phyloP scores from a whole-genome alignment of 2,113 vertebrate genomes.

The Mastomys natalensis region DNA sequence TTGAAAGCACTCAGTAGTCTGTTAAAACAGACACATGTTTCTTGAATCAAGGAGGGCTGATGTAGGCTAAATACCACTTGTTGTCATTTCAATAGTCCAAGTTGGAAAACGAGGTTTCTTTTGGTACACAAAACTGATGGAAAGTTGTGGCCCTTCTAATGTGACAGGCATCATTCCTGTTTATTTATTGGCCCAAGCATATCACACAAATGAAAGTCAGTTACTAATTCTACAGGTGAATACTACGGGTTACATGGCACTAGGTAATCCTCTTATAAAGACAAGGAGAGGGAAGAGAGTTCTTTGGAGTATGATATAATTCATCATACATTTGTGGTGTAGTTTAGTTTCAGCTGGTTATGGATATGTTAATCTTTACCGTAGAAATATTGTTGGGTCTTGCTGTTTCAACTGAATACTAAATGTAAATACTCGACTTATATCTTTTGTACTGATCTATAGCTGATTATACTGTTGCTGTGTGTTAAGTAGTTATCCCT shows the following conservation, averaged over 20 bases:
- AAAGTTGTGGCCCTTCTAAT: neutral
- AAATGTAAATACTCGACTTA: neutral
- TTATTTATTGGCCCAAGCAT: neutral
- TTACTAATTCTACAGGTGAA: neutral
- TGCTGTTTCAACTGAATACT: neutral
- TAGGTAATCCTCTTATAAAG: neutral
- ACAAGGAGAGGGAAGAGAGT: neutral
- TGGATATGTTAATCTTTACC: neutral
- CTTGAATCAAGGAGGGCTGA: neutral
- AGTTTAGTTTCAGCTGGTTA: neutral
- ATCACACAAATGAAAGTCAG: neutral
- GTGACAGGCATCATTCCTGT: neutral
- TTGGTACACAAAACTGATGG: neutral
- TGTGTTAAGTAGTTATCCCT: neutral
- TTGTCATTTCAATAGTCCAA: neutral
- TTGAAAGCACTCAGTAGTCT: neutral
- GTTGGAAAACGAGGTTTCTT: neutral
- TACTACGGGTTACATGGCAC: neutral
- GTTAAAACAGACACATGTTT: neutral
- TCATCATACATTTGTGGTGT: neutral
- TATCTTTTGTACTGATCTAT: neutral
- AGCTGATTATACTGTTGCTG: neutral
- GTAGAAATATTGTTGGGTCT: neutral
- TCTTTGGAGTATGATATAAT: neutral
- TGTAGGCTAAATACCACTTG: neutral